Percentiles rank a stretch among this genome's conserved stretches.
These are phyloP conservation scores for Aphrocallistes beatrix DNA, from an alignment of 37 sponge, comb jelly and placozoan species.

Conservation along the genomic window DNA sequence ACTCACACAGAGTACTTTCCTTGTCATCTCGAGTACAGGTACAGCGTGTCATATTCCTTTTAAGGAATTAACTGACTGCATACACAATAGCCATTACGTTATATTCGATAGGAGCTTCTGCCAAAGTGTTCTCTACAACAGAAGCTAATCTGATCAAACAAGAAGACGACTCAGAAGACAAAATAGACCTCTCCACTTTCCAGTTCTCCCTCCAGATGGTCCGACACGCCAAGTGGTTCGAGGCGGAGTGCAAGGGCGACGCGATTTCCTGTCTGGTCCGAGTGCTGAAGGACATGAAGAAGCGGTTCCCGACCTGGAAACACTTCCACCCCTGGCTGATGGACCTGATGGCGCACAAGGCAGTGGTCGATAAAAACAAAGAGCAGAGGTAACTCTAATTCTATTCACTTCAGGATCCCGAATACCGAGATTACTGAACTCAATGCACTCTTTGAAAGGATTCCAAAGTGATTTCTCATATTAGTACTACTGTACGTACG, in stretches of 20 bases:
- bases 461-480: too few species aligned
- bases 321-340: constrained; percentile 64
- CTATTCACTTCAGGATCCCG: not conserved
- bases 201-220: constrained; percentile 50
- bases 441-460: too few species aligned
- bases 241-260: constrained; percentile 42
- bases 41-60: not conserved
- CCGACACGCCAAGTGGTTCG: constrained; percentile 68
- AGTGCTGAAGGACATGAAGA: constrained; percentile 61
- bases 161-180: not conserved
- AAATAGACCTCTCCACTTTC: constrained; percentile 40
- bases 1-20: not conserved
- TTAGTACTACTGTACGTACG: too few species aligned
- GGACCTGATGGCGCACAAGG: constrained; percentile 50
- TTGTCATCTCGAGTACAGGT: not conserved
- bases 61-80: too few species aligned
- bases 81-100: not conserved
- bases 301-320: constrained; percentile 46
- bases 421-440: too few species aligned
- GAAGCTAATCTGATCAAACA: not conserved
- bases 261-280: constrained; percentile 50
- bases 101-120: not conserved
- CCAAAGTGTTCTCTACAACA: not conserved
- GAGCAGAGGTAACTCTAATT: not conserved
- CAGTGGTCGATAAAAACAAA: not conserved